phyloP scores from a whole-genome alignment of 2,888 invertebrate species.

The Cerastis leucographa region DNA sequence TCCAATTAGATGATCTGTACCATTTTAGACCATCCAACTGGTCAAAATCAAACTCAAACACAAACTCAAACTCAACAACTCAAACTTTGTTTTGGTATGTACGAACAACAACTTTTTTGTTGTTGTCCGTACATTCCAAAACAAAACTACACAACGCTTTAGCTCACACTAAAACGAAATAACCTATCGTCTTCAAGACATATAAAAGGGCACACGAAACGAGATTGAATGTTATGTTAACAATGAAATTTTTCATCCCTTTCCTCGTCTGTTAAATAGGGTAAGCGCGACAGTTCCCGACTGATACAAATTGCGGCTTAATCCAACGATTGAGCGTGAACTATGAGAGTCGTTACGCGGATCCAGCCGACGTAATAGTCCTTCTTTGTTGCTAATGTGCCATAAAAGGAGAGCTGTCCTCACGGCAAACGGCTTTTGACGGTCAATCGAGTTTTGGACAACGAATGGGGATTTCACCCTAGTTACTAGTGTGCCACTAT shows the following conservation, averaged over 20 bases:
- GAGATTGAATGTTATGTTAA: conserved; percentile 74
- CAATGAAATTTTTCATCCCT: conserved; percentile 74
- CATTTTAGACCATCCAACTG: no score
- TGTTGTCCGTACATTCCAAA: background rate
- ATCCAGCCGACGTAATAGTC: conserved; percentile 82
- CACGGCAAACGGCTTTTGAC: conserved; percentile 72
- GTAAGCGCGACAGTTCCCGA: conserved; percentile 80
- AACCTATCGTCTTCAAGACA: conserved; percentile 32
- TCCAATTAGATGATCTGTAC: no score
- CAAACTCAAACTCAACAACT: no score
- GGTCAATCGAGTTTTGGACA: conserved; percentile 73
- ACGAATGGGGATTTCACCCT: conserved; percentile 65
- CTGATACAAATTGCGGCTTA: conserved; percentile 85
- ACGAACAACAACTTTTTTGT: no score
- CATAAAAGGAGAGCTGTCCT: conserved; percentile 79
- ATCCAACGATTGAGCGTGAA: conserved; percentile 87
- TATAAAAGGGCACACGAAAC: conserved; percentile 46
- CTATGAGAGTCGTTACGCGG: conserved; percentile 85
- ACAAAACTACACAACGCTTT: background rate
- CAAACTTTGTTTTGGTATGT: no score
- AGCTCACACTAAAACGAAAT: conserved; percentile 23
- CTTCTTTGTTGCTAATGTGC: conserved; percentile 86
- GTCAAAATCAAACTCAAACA: no score
- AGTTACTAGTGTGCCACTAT: conserved; percentile 39
- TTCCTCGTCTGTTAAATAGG: conserved; percentile 77